Conservation (phyloP, 2,888 invertebrate genomes). For the Cosmorhoe ocellata region DNA sequence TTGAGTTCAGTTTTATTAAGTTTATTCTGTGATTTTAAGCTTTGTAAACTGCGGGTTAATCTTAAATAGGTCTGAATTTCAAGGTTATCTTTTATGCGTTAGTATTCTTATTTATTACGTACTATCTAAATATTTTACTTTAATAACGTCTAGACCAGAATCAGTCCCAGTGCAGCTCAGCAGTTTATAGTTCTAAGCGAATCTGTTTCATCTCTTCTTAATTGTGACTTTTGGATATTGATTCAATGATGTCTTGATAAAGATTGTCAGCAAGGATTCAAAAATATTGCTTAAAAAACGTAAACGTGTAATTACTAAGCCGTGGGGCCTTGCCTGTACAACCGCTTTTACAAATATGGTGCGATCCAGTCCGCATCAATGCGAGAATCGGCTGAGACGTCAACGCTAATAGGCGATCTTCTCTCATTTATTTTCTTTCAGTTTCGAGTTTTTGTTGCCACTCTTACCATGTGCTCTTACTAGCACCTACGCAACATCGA, state of each 20-base stretch:
- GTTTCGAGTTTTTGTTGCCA: constrained; percentile 68
- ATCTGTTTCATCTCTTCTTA: no score
- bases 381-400: constrained; percentile 50
- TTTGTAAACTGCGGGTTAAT: background rate
- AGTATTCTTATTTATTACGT: no score
- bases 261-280: background rate
- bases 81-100: no score
- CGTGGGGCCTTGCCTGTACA: constrained; percentile 52
- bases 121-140: no score
- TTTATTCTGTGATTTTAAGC: background rate
- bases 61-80: no score
- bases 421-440: constrained; percentile 70
- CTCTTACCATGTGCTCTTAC: constrained; percentile 43
- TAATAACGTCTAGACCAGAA: no score
- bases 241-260: constrained; percentile 3
- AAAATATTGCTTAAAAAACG: constrained; percentile 10
- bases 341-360: constrained; percentile 64
- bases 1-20: constrained; percentile 42
- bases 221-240: no score
- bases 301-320: constrained; percentile 19
- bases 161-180: no score
- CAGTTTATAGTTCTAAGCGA: no score
- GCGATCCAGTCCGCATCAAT: constrained; percentile 50
- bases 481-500: constrained; percentile 62
- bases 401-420: constrained; percentile 63